Percentiles rank a stretch among this genome's conserved stretches.
Evolutionary conservation across 2,113 vertebrate genomes (phyloP).

Genomic region (Cephalopholis sonnerati): DNA sequence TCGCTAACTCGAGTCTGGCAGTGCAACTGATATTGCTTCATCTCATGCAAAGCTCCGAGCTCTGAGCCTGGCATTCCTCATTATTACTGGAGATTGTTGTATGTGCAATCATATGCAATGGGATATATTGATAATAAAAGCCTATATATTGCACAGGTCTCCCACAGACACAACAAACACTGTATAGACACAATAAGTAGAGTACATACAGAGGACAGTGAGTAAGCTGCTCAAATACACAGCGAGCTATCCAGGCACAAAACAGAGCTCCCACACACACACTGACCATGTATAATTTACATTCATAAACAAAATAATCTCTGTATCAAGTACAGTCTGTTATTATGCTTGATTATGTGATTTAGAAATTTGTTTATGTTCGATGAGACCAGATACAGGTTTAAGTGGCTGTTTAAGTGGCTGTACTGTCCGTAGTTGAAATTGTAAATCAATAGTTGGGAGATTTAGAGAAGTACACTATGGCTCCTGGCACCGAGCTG

Average conservation of each 20-base stretch:
- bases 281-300: conserved; percentile 1
- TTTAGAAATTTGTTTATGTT: conserved; percentile 58
- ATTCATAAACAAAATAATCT: conserved; percentile 36
- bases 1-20: conserved; percentile 69
- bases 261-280: background rate
- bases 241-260: background rate
- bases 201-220: background rate
- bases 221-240: background rate
- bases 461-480: conserved; percentile 62
- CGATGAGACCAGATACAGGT: conserved; percentile 42
- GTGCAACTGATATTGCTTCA: conserved; percentile 55
- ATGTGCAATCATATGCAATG: conserved; percentile 34
- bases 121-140: conserved; percentile 34
- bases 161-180: conserved; percentile 23
- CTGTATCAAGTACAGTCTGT: conserved; percentile 18
- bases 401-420: conserved; percentile 57
- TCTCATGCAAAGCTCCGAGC: conserved; percentile 41
- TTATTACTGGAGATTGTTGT: conserved; percentile 40
- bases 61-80: conserved; percentile 46
- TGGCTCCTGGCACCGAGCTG: conserved; percentile 57
- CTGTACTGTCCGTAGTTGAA: conserved; percentile 21
- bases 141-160: conserved; percentile 17
- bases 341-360: conserved; percentile 37
- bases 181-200: conserved; percentile 8
- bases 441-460: conserved; percentile 69